Evolutionary conservation across 1,140 invertebrate genomes (phyloP).

Genomic region (Rhagoletis zephyria): DNA sequence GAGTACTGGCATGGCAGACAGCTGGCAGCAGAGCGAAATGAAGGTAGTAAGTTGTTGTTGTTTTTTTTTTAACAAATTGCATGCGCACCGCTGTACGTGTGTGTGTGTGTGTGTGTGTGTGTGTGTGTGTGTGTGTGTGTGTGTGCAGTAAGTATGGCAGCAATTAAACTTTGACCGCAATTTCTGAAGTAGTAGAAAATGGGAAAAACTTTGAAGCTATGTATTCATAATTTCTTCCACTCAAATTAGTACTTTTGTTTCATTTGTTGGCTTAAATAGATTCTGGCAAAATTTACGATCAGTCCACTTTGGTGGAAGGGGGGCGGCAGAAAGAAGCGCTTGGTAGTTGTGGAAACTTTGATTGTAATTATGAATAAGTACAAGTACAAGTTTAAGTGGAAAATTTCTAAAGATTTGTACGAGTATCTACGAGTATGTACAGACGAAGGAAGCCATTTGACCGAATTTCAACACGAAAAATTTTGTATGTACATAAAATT

Average conservation of each 20-base stretch:
- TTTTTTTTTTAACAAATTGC: too few relatives aligned
- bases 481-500: background rate
- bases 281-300: conserved; percentile 30
- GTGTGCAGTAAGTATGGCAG: background rate
- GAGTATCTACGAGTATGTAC: background rate
- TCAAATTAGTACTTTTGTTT: conserved; percentile 53
- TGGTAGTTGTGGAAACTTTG: background rate
- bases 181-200: conserved; percentile 39
- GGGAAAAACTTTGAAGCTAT: conserved; percentile 24
- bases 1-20: background rate
- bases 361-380: background rate
- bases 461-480: background rate
- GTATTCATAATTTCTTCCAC: conserved; percentile 50
- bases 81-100: too few relatives aligned
- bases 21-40: background rate
- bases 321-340: background rate
- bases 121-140: background rate
- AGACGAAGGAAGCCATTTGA: background rate
- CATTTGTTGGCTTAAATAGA: conserved; percentile 52
- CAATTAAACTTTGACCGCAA: conserved; percentile 52
- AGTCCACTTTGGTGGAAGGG: background rate
- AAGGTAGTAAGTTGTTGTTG: background rate
- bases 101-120: background rate
- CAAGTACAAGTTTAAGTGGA: background rate
- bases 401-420: background rate